A percentile compares a stretch with the other conserved stretches of the same genome.
These are phyloP conservation scores for Drosophila asahinai DNA, from an alignment of 1,140 invertebrate genomes.

Conservation along the genomic window DNA sequence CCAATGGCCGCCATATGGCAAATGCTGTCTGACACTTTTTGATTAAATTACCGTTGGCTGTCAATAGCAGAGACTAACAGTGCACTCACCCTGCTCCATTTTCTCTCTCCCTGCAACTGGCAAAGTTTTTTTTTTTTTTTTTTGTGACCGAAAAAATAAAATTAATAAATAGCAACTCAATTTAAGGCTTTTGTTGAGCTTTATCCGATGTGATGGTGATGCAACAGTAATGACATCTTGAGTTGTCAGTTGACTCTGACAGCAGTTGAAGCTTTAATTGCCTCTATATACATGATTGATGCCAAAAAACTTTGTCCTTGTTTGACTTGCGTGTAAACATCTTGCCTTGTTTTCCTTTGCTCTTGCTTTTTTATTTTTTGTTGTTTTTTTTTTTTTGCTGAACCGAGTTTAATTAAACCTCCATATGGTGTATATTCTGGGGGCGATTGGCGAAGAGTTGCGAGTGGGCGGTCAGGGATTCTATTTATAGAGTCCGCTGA, in stretches of 20 bases:
- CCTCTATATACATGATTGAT: conserved; percentile 57
- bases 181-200: conserved; percentile 12
- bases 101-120: conserved; percentile 9
- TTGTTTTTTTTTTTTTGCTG: conserved; percentile 18
- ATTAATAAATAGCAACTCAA: conserved; percentile 35
- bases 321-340: conserved; percentile 27
- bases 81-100: conserved; percentile 28
- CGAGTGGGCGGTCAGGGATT: conserved; percentile 41
- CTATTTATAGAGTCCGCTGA: conserved; percentile 52
- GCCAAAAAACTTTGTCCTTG: conserved; percentile 27
- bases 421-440: conserved; percentile 48
- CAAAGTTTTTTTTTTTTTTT: conserved; percentile 21
- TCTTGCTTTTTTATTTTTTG: not conserved
- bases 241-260: conserved; percentile 35
- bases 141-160: not conserved
- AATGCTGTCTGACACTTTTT: conserved; percentile 52
- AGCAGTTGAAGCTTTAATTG: conserved; percentile 55
- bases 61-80: conserved; percentile 45
- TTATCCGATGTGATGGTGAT: conserved; percentile 3
- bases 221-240: conserved; percentile 43
- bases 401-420: conserved; percentile 53
- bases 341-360: conserved; percentile 22
- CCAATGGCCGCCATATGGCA: conserved; percentile 56
- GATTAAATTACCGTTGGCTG: conserved; percentile 61
- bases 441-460: conserved; percentile 39